These are phyloP conservation scores for Zaprionus lachaisei DNA, from an alignment of 1,140 invertebrate genomes.

Conservation along the genomic window DNA sequence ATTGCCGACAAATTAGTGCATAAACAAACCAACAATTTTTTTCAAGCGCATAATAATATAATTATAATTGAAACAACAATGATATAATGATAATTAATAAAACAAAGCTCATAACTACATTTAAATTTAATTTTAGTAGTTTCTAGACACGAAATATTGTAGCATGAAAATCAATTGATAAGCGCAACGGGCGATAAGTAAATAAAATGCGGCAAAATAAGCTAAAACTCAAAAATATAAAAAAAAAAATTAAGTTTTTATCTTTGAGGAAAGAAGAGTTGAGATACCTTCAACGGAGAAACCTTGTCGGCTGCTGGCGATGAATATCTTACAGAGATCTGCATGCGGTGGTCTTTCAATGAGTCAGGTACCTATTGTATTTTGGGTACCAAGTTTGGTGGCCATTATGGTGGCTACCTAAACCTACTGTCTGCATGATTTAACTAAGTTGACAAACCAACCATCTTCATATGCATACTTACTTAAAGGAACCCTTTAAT, in stretches of 20 bases:
- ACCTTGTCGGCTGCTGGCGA: background rate
- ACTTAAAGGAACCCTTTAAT: background rate
- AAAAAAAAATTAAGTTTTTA: constrained; percentile 14
- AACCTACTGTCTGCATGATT: no score
- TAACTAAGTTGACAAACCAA: no score
- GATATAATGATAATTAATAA: constrained; percentile 52
- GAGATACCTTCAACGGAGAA: background rate
- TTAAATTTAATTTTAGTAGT: constrained; percentile 83
- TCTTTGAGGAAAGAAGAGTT: background rate
- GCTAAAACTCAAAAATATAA: constrained; percentile 56
- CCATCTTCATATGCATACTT: background rate
- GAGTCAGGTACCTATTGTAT: no score
- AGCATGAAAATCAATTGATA: constrained; percentile 81
- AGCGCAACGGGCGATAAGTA: constrained; percentile 71
- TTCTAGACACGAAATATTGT: constrained; percentile 82
- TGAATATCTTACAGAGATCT: no score
- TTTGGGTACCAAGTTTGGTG: no score
- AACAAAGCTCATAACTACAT: constrained; percentile 73
- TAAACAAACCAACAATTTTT: constrained; percentile 69
- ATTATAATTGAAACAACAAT: constrained; percentile 59
- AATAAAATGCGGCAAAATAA: constrained; percentile 70
- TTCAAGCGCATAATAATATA: constrained; percentile 75
- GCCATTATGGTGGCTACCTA: no score
- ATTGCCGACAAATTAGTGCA: constrained; percentile 76
- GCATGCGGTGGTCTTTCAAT: no score